These are phyloP conservation scores for Apodemus speciosus DNA, from an alignment of 2,113 vertebrate species.

Conservation along the genomic window DNA sequence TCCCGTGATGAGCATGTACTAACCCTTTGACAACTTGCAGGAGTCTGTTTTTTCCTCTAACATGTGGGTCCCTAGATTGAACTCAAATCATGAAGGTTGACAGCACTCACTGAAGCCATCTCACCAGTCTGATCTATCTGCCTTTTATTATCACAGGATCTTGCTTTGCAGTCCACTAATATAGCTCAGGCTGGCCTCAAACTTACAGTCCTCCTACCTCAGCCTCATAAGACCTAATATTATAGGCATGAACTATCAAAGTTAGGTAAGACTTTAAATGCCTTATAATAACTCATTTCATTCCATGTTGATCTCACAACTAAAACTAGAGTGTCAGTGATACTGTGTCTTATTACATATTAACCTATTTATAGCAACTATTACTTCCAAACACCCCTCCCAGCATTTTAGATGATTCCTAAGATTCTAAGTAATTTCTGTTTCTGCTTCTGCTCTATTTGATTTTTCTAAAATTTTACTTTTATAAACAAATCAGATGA, in stretches of 20 bases:
- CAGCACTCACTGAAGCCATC: not conserved
- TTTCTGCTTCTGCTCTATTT: slow-evolving; percentile 26
- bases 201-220: not conserved
- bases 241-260: not conserved
- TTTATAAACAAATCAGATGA: slow-evolving; percentile 53
- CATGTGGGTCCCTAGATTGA: not conserved
- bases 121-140: too few relatives aligned
- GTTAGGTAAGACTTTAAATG: not conserved
- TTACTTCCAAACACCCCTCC: not conserved
- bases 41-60: not conserved
- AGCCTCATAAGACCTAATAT: not conserved
- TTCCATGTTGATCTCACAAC: not conserved
- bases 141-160: not conserved
- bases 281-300: slow-evolving; percentile 25
- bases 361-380: not conserved
- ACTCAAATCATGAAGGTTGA: not conserved
- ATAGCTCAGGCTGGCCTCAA: not conserved
- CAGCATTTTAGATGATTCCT: slow-evolving; percentile 27
- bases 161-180: not conserved
- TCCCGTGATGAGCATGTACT: not conserved
- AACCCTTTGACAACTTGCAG: not conserved
- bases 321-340: slow-evolving; percentile 4
- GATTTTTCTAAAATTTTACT: slow-evolving; percentile 55
- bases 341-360: not conserved
- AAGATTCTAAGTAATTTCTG: slow-evolving; percentile 15